phyloP scores from a whole-genome alignment of 1,140 invertebrate genomes.

The Chelonus insularis region DNA sequence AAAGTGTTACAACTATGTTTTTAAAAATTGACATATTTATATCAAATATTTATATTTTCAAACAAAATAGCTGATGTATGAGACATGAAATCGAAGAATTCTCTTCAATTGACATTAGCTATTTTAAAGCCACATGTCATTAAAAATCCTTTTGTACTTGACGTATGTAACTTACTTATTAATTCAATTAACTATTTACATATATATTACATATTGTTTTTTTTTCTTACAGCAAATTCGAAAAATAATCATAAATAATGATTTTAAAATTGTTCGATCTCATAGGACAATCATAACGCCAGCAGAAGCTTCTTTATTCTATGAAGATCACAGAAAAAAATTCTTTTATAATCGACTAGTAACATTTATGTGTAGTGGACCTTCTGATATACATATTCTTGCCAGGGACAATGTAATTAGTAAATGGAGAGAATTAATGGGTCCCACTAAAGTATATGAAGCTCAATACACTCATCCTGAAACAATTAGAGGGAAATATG shows the following conservation, averaged over 20 bases:
- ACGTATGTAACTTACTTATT: conserved; percentile 46
- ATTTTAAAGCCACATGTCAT: conserved; percentile 76
- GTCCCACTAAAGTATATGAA: conserved; percentile 84
- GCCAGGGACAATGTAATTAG: conserved; percentile 74
- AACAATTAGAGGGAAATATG: conserved; percentile 79
- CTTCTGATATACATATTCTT: conserved; percentile 77
- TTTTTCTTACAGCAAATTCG: too few species aligned
- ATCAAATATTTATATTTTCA: too few species aligned
- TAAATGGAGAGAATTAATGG: conserved; percentile 81
- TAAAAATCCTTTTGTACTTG: conserved; percentile 68
- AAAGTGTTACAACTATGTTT: too few species aligned
- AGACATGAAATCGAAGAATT: conserved; percentile 41
- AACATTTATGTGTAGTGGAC: conserved; percentile 87
- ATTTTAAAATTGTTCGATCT: conserved; percentile 76
- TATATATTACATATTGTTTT: too few species aligned
- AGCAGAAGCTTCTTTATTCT: conserved; percentile 76
- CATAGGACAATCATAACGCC: conserved; percentile 66
- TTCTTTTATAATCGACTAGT: conserved; percentile 88
- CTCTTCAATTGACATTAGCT: conserved; percentile 67
- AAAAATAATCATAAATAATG: conserved; percentile 69
- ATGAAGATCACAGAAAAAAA: conserved; percentile 79
- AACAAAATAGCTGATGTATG: too few species aligned
- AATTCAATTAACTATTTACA: conserved; percentile 12
- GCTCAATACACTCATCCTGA: conserved; percentile 77
- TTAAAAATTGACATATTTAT: too few species aligned